Conservation (phyloP, 2,113 vertebrate species). For the Carassius carassius region DNA sequence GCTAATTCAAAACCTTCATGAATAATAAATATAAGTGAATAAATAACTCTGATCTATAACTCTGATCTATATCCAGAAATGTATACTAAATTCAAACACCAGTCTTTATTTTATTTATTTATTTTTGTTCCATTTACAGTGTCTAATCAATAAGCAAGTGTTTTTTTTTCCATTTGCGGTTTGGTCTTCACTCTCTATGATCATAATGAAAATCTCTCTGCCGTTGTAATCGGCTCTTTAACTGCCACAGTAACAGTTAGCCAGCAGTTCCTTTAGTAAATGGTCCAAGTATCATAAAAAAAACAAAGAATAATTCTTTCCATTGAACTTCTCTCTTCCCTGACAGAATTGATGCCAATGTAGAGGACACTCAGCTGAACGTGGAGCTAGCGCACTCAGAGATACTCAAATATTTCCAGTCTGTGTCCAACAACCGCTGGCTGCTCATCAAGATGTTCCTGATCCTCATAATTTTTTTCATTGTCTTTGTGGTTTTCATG, state of each 20-base stretch:
- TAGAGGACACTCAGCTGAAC: constrained; percentile 79
- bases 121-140: background rate
- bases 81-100: background rate
- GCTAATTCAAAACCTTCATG: too few relatives aligned
- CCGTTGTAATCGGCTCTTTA: background rate
- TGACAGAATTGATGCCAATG: constrained; percentile 78
- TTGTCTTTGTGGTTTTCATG: constrained; percentile 82
- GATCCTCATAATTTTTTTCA: constrained; percentile 82
- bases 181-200: background rate
- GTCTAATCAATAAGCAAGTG: constrained; percentile 7
- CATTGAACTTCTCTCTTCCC: background rate
- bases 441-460: constrained; percentile 85
- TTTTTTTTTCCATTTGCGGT: constrained; percentile 7
- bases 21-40: background rate
- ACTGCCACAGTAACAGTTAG: background rate
- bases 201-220: background rate
- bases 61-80: background rate
- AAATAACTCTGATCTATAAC: background rate
- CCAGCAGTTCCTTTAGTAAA: background rate
- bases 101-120: background rate
- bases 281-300: background rate
- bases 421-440: constrained; percentile 82
- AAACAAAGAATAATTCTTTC: background rate
- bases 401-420: constrained; percentile 85
- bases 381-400: constrained; percentile 79